A percentile compares a stretch with the other conserved stretches of the same genome.
These are phyloP conservation scores for Colistium nudipinnis DNA, from an alignment of 2,113 vertebrate genomes.

Conservation along the genomic window DNA sequence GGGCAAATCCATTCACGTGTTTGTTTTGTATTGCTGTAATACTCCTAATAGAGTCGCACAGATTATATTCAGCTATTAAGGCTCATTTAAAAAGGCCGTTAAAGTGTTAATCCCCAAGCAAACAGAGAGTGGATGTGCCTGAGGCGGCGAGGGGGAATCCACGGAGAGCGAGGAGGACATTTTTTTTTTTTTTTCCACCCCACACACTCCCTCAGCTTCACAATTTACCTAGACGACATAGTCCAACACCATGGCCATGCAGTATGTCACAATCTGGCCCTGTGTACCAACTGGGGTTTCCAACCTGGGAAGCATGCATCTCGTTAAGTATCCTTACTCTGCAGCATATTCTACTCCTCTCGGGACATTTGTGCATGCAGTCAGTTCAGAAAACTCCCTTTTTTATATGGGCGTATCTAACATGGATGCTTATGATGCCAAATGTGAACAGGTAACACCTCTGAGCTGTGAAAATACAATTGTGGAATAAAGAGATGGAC, in stretches of 20 bases:
- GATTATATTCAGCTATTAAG: slow-evolving; percentile 65
- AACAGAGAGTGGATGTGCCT: slow-evolving; percentile 9
- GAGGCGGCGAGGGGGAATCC: slow-evolving; percentile 13
- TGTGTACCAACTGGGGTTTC: too few relatives aligned
- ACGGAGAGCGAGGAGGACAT: too few relatives aligned
- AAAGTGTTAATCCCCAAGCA: slow-evolving; percentile 64
- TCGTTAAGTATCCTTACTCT: not conserved
- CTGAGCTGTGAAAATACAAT: not conserved
- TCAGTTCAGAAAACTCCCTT: too few relatives aligned
- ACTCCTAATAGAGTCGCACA: slow-evolving; percentile 57
- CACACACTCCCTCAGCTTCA: too few relatives aligned
- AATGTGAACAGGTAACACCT: not conserved
- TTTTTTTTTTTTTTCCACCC: too few relatives aligned
- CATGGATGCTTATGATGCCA: too few relatives aligned
- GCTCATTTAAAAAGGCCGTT: slow-evolving; percentile 64
- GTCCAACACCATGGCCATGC: too few relatives aligned
- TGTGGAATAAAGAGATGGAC: not conserved
- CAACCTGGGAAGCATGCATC: not conserved
- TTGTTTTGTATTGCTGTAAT: slow-evolving; percentile 38
- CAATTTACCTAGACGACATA: too few relatives aligned
- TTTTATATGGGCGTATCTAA: too few relatives aligned
- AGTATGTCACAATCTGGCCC: too few relatives aligned
- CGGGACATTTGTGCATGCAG: too few relatives aligned
- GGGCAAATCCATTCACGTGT: slow-evolving; percentile 48
- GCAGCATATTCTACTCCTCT: not conserved